These are phyloP conservation scores for Hoplostethus mediterraneus DNA, from an alignment of 2,797 vertebrate species.

Conservation along the genomic window DNA sequence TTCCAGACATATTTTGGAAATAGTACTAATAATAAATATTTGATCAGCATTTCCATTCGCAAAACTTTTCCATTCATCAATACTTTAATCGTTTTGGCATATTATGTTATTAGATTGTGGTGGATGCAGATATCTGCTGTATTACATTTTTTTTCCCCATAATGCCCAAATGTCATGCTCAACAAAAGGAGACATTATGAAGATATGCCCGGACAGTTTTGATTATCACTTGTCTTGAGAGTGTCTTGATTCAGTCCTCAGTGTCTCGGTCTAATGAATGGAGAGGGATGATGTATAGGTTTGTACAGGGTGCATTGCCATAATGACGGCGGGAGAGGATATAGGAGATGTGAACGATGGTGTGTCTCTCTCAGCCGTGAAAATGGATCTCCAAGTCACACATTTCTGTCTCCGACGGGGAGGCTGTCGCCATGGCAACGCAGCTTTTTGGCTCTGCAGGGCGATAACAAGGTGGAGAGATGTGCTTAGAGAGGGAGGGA, in stretches of 20 bases:
- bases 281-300: constrained; percentile 20
- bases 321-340: constrained; percentile 49
- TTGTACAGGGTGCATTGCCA: constrained; percentile 40
- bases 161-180: no score
- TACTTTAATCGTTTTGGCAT: no score
- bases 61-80: no score
- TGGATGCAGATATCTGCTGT: no score
- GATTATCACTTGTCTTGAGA: constrained; percentile 50
- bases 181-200: no score
- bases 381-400: constrained; percentile 78
- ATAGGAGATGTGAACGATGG: constrained; percentile 51
- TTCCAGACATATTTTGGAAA: no score
- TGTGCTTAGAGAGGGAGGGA: constrained; percentile 53
- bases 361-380: constrained; percentile 60
- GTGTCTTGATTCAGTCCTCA: constrained; percentile 37
- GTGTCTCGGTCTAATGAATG: constrained; percentile 51
- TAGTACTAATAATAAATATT: no score
- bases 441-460: constrained; percentile 77
- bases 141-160: no score
- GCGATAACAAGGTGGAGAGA: constrained; percentile 83
- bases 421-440: constrained; percentile 82
- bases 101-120: no score
- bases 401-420: constrained; percentile 64
- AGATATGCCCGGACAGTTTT: constrained; percentile 13
- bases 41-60: no score